Conservation (phyloP, 2,113 vertebrate genomes). For the Madoqua kirkii region DNA sequence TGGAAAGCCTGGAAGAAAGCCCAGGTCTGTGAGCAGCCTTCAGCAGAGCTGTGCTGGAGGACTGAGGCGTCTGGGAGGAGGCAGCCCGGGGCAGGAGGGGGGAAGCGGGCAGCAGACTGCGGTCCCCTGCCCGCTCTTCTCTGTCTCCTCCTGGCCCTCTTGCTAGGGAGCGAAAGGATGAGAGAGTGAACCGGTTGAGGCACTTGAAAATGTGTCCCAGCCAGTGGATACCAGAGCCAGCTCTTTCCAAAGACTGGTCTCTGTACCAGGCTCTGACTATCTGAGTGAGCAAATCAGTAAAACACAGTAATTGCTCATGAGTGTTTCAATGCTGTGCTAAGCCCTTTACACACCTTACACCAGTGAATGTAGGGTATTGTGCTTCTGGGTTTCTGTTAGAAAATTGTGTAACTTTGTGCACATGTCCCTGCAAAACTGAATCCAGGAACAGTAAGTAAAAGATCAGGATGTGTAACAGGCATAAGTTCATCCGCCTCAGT, state of each 20-base stretch:
- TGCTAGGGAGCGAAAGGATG: neutral
- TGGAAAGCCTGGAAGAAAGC: slow-evolving; percentile 92
- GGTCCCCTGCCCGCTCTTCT: neutral
- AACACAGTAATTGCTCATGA: rapidly evolving
- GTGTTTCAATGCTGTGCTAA: rapidly evolving
- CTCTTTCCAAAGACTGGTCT: neutral
- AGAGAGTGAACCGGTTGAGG: neutral
- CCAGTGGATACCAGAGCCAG: neutral
- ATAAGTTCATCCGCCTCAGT: neutral
- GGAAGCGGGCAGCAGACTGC: neutral
- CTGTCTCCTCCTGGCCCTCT: neutral
- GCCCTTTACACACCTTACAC: no score
- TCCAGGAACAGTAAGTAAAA: neutral
- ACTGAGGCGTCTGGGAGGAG: rapidly evolving
- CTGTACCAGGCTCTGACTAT: neutral
- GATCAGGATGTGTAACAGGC: neutral
- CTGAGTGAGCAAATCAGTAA: neutral
- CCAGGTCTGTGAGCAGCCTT: slow-evolving; percentile 80
- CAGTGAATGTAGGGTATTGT: neutral
- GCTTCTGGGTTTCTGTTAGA: neutral
- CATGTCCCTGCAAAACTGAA: neutral
- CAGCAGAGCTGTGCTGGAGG: neutral
- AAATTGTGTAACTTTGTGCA: neutral
- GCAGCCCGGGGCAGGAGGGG: neutral
- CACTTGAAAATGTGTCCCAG: neutral